These are phyloP conservation scores for Heliothis virescens DNA, from an alignment of 1,140 invertebrate species.

Conservation along the genomic window DNA sequence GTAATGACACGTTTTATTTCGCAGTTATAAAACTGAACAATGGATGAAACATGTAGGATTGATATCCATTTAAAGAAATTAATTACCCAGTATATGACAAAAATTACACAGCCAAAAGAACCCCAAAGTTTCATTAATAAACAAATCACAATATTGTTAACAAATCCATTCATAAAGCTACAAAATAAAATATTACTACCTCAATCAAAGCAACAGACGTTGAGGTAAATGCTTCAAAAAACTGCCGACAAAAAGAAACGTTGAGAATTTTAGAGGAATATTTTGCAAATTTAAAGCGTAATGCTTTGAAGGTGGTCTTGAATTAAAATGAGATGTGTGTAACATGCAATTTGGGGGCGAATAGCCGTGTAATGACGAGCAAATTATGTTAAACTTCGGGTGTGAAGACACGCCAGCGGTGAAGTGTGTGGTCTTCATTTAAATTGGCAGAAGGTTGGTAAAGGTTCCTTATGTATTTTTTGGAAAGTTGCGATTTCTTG, in stretches of 20 bases:
- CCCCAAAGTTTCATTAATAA: too few relatives aligned
- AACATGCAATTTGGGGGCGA: conserved; percentile 36
- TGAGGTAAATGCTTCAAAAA: conserved; percentile 10
- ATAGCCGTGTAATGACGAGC: conserved; percentile 34
- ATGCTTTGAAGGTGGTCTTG: conserved; percentile 13
- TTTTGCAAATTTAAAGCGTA: conserved; percentile 6
- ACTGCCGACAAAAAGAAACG: not conserved
- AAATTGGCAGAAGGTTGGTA: not conserved
- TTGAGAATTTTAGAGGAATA: conserved; percentile 13
- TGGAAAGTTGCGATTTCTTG: not conserved
- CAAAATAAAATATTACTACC: not conserved
- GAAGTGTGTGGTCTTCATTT: conserved; percentile 26
- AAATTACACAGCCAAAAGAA: too few relatives aligned
- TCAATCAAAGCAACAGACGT: not conserved
- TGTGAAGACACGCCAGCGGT: conserved; percentile 23
- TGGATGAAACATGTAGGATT: too few relatives aligned
- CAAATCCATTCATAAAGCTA: too few relatives aligned
- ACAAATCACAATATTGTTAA: too few relatives aligned
- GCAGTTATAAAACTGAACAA: too few relatives aligned
- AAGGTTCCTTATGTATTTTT: not conserved
- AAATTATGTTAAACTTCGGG: conserved; percentile 31
- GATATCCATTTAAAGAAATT: too few relatives aligned
- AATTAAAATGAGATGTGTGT: conserved; percentile 19
- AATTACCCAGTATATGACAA: too few relatives aligned
- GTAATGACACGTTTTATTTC: too few relatives aligned